phyloP scores from a whole-genome alignment of 2,888 invertebrate species.

The Nemurella pictetii region DNA sequence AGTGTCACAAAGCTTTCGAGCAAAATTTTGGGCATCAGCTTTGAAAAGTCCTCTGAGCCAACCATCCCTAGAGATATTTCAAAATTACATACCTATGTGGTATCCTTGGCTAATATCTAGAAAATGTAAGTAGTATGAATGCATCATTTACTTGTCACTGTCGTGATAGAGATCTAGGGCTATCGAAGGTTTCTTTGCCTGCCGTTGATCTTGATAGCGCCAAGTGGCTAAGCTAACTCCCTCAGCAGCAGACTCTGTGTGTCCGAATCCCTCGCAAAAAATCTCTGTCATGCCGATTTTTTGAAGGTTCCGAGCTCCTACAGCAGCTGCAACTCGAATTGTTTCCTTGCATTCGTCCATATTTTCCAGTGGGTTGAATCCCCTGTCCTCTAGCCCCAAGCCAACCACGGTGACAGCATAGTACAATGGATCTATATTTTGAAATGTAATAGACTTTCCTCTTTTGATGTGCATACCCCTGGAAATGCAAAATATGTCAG shows the following conservation, averaged over 20 bases:
- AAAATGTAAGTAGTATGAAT: background rate
- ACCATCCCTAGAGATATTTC: constrained; percentile 11
- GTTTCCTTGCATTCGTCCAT: constrained; percentile 52
- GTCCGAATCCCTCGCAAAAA: constrained; percentile 61
- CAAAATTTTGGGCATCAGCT: constrained; percentile 55
- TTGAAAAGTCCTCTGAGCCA: constrained; percentile 51
- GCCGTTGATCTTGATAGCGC: constrained; percentile 65
- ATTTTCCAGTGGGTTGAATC: constrained; percentile 51
- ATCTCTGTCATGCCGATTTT: constrained; percentile 57
- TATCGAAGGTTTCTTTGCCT: constrained; percentile 53
- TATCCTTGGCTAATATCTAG: no score
- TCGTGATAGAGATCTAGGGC: constrained; percentile 58
- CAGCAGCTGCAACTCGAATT: constrained; percentile 51
- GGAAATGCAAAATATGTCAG: background rate
- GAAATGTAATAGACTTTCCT: constrained; percentile 43
- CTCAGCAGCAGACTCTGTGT: constrained; percentile 69
- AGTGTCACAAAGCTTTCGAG: constrained; percentile 55
- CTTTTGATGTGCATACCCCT: background rate
- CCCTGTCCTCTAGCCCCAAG: constrained; percentile 48
- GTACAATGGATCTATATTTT: constrained; percentile 52
- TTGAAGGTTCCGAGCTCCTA: constrained; percentile 55
- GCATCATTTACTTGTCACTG: background rate
- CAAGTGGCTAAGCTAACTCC: constrained; percentile 64
- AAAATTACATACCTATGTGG: background rate
- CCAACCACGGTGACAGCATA: constrained; percentile 54